Evolutionary conservation across 2,888 invertebrate genomes (phyloP), one percentile per base, ranked within the genome.

Genomic region (Metalampra italica): DNA sequence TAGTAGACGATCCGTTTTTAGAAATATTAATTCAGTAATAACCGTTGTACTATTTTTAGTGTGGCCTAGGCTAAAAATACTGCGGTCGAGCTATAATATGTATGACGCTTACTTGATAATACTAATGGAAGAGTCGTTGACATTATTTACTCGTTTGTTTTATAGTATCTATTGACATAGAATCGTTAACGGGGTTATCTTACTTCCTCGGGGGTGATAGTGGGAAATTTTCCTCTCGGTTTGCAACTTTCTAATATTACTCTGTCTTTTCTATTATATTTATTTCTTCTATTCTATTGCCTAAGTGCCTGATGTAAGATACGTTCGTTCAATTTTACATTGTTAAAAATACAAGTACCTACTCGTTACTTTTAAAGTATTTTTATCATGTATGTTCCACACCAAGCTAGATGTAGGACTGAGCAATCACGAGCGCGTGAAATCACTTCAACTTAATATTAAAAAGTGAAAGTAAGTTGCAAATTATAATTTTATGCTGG

Each of bases 21-120:
- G 89, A 89, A 88, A 89, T 89, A 89, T 89, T 89, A 89, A 88
- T 88, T 86, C 87, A 84, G 85, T 88, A 84, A 89, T 89, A 88
- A 89, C 85, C 69, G 78, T 71, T 73, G 75, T 73, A 82, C 88
- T 89, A 89, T 88, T 86, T 89, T 86, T 89, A 89, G 89, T 83
- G 60, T 76, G 79, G 80, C 82, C 87, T 87, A 87, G 83, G 77
- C 89, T 89, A 89, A 89, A 89, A 86, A 88, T 89, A 89, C 75
- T 46, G 65, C 78, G 69, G 65, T 66, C 77, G 79, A 71, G 72
- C 75, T 76, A 75, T n/a, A n/a, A n/a, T n/a, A n/a, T 11, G 32
- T 32, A 22, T 85, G 88, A 84, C 86, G 87, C 73, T 78, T 66
- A 72, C 76, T 81, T 84, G 88, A 88, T 87, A 88, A 83, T 84